These are phyloP conservation scores for Mimas tiliae DNA, from an alignment of 2,888 invertebrate genomes.

Conservation along the genomic window DNA sequence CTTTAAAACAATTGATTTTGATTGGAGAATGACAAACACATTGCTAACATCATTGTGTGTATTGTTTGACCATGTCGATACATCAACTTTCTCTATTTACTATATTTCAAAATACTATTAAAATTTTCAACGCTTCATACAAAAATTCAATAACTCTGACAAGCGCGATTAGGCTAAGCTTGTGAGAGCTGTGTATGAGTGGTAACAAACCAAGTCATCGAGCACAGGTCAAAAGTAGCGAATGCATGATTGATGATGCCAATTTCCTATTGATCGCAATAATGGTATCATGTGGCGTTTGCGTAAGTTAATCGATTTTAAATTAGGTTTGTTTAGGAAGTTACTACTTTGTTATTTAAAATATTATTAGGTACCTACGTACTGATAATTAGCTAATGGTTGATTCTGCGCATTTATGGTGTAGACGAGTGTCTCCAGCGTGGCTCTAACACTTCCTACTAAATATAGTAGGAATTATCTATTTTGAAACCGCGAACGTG, in stretches of 20 bases:
- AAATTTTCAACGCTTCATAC: slow-evolving; percentile 13
- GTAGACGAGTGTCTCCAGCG: no score
- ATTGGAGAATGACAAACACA: neutral
- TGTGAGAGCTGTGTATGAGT: neutral
- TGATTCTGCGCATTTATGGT: no score
- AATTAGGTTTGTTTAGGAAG: neutral
- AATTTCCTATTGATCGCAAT: slow-evolving; percentile 66
- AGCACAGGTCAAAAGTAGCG: slow-evolving; percentile 59
- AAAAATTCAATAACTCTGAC: slow-evolving; percentile 5
- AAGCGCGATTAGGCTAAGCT: neutral
- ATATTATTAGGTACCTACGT: no score
- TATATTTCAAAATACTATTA: neutral
- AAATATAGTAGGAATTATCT: no score
- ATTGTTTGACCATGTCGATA: neutral
- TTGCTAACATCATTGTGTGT: neutral
- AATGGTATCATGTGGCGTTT: slow-evolving; percentile 49
- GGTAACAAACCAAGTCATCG: slow-evolving; percentile 9
- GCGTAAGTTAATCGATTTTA: slow-evolving; percentile 45
- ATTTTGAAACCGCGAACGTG: no score
- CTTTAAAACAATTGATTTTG: no score
- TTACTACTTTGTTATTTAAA: neutral
- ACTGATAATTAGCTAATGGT: no score
- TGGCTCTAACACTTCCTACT: no score
- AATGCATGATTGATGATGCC: slow-evolving; percentile 68
- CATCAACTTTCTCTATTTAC: slow-evolving; percentile 14